These are phyloP conservation scores for Micrastur ruficollis DNA, from an alignment of 2,797 vertebrate genomes.

Conservation along the genomic window DNA sequence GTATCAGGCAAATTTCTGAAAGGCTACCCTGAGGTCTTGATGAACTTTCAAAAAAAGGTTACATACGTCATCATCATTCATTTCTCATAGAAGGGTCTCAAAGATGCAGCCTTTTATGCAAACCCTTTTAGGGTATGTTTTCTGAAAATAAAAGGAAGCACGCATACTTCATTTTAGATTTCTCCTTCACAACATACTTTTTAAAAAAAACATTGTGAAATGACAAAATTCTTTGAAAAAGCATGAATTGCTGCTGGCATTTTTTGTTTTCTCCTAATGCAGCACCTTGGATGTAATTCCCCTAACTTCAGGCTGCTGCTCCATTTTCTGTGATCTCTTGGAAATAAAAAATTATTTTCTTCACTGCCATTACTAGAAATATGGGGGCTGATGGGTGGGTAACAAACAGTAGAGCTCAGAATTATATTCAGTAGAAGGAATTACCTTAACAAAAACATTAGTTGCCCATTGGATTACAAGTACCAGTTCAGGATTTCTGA, in stretches of 20 bases:
- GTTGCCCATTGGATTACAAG: neutral
- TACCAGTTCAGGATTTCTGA: neutral
- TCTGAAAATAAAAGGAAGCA: neutral
- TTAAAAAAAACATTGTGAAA: neutral
- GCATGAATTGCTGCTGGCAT: neutral
- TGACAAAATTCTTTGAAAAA: neutral
- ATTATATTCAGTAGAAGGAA: neutral
- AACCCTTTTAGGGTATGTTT: neutral
- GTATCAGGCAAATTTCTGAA: neutral
- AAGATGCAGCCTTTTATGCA: neutral
- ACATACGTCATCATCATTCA: rapidly evolving
- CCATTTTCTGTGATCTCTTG: neutral
- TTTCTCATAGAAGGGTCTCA: neutral
- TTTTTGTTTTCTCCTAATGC: neutral
- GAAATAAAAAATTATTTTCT: neutral
- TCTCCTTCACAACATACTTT: neutral
- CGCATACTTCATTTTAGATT: neutral
- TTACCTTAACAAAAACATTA: neutral
- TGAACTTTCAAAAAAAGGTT: neutral
- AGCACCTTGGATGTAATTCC: neutral
- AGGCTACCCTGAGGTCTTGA: neutral
- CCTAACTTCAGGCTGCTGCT: neutral
- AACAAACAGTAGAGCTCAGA: neutral
- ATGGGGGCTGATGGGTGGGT: neutral
- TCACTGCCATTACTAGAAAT: neutral